These are phyloP conservation scores for Xiphophorus hellerii DNA, from an alignment of 2,113 vertebrate species.

Conservation along the genomic window DNA sequence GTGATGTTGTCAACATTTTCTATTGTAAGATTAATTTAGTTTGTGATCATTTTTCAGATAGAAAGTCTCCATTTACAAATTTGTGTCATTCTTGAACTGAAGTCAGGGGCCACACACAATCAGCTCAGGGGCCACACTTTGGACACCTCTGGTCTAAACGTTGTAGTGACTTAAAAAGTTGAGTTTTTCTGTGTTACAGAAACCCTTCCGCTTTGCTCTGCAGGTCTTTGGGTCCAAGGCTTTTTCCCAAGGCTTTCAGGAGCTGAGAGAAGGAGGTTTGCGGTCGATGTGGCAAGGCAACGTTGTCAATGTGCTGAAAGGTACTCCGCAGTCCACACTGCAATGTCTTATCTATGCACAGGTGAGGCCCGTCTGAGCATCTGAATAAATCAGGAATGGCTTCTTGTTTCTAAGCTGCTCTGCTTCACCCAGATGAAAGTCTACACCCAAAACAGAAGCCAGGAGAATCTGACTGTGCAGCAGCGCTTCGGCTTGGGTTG, in stretches of 20 bases:
- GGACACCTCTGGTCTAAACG: no score
- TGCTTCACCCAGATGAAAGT: conserved; percentile 68
- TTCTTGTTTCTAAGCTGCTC: conserved; percentile 15
- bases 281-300: conserved; percentile 82
- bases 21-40: no score
- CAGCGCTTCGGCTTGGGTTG: conserved; percentile 79
- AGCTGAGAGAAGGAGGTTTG: conserved; percentile 65
- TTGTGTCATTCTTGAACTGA: no score
- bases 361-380: conserved; percentile 43
- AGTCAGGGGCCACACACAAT: no score
- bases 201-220: neutral
- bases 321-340: conserved; percentile 79
- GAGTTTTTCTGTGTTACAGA: no score
- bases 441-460: conserved; percentile 55
- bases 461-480: conserved; percentile 70
- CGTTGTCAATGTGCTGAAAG: conserved; percentile 77
- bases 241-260: conserved; percentile 67
- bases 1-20: no score
- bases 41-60: no score
- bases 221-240: conserved; percentile 78
- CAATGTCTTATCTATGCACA: conserved; percentile 80
- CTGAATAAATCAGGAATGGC: neutral
- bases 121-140: no score
- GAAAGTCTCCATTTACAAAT: no score
- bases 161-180: no score